Evolutionary conservation across 2,888 invertebrate species (phyloP), one percentile per base, ranked within the genome.

Genomic region (Campopleginae sp.): DNA sequence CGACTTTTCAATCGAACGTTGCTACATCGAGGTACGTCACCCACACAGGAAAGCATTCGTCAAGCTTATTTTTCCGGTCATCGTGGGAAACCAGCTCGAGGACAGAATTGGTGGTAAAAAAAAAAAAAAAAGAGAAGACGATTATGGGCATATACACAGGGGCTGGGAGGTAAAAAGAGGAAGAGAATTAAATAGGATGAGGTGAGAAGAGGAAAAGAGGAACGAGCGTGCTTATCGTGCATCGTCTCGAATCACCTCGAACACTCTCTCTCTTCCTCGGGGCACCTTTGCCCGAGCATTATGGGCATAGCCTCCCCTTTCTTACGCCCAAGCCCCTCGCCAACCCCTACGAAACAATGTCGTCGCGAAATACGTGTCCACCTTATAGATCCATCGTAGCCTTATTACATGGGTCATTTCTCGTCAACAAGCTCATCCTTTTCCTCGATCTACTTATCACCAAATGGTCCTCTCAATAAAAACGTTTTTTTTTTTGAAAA

Each of bases 161-260:
- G 27, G 48, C 27, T 58, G 27, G 5, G 58, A 14, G 10, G 27
- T 63, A 68, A 54, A 42, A 71, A 31, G 68, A 48, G 71, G 81
- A 80, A 84, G 84, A 87, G 82, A 82, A 79, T 82, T 77, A 70
- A 68, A 84, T 80, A 86, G 87, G 86, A 88, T 87, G 87, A 88
- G 87, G 87, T 82, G 68, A 84, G 86, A 84, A 86, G 90, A 91
- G 61, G 58, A 58, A 58, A 91, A 91, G 90, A 91, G 90, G 91
- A 89, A 89, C 91, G 91, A 92, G 92, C 93, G 93, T 93, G 93
- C 93, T 93, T 93, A 93, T 93, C 93, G 91, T 91, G 92, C 93
- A 93, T 93, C 93, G 93, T 92, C 92, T 89, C 90, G 88, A 92
- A 89, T 90, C 91, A 89, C 88, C 89, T 90, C 89, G 87, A 90